Evolutionary conservation across 2,113 vertebrate species (phyloP).

Genomic region (Phylloscopus whistleri): DNA sequence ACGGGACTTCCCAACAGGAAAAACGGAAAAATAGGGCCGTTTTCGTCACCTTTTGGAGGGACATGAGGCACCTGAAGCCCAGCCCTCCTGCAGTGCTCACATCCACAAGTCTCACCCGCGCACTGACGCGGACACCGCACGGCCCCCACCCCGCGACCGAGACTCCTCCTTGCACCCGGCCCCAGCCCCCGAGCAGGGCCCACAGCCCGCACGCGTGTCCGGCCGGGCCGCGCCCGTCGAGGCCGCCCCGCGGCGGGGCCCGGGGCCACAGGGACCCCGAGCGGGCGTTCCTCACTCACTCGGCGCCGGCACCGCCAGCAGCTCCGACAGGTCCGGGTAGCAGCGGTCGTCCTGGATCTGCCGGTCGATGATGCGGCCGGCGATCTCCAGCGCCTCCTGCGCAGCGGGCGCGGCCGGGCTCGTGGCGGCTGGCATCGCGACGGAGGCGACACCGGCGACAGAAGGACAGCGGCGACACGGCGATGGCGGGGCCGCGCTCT

Average conservation of each 20-base stretch:
- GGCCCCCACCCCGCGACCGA: not conserved
- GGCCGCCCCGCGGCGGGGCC: not conserved
- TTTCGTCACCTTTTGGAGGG: fast-evolving
- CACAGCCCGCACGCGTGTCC: too few species aligned
- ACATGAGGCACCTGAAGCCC: fast-evolving
- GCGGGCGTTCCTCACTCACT: slow-evolving; percentile 70
- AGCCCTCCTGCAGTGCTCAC: fast-evolving
- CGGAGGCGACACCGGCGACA: slow-evolving; percentile 11
- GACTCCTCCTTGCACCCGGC: not conserved
- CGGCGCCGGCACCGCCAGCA: slow-evolving; percentile 86
- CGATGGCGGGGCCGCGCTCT: not conserved
- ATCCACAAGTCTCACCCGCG: fast-evolving
- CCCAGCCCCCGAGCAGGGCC: not conserved
- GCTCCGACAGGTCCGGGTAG: slow-evolving; percentile 91
- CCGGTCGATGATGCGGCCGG: slow-evolving; percentile 85
- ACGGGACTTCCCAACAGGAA: fast-evolving
- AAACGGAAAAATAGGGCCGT: fast-evolving
- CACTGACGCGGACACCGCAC: fast-evolving
- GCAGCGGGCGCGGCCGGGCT: slow-evolving; percentile 59
- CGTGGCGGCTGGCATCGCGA: slow-evolving; percentile 77
- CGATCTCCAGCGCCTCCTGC: slow-evolving; percentile 85
- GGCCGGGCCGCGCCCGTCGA: too few species aligned
- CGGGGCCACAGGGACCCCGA: too few species aligned
- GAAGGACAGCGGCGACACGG: not conserved
- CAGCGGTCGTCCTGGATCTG: slow-evolving; percentile 89